Evolutionary conservation across 92 coral and sea anemone genomes (phyloP).

Genomic region (Meandrina meandrites): DNA sequence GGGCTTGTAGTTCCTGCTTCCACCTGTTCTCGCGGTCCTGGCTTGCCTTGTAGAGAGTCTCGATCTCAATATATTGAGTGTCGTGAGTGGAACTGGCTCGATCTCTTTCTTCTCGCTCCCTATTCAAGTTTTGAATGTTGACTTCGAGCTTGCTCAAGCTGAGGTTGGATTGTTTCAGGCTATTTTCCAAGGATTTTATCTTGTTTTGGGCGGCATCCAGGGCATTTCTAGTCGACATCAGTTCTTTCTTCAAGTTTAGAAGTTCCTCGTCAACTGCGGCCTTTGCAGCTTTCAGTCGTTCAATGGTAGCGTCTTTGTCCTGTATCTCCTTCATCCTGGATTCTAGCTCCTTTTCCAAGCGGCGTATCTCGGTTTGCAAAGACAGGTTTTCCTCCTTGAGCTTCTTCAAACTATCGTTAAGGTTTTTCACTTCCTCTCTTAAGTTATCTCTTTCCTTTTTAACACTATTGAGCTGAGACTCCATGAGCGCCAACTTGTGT

Average conservation of each 20-base stretch:
- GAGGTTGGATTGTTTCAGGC: constrained; percentile 66
- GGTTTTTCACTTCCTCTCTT: constrained; percentile 64
- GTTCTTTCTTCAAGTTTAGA: constrained; percentile 70
- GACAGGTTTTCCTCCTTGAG: constrained; percentile 74
- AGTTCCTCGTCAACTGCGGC: constrained; percentile 78
- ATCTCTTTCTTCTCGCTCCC: constrained; percentile 84
- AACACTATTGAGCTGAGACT: constrained; percentile 72
- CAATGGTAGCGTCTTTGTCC: constrained; percentile 77
- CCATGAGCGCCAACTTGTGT: constrained; percentile 76
- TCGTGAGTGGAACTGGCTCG: constrained; percentile 79
- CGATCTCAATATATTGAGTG: constrained; percentile 83
- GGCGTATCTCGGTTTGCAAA: constrained; percentile 61
- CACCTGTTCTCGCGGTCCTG: constrained; percentile 81
- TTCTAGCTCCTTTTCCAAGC: constrained; percentile 67
- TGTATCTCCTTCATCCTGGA: constrained; percentile 60
- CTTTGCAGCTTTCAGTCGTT: constrained; percentile 65
- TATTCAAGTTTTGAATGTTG: constrained; percentile 73
- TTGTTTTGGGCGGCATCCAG: constrained; percentile 78
- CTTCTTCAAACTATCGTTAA: constrained; percentile 61
- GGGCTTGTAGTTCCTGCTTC: constrained; percentile 80
- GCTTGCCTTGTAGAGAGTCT: constrained; percentile 82
- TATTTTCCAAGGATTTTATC: constrained; percentile 75
- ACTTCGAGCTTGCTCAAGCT: constrained; percentile 76
- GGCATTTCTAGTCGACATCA: constrained; percentile 77
- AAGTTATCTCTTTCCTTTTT: constrained; percentile 77